Evolutionary conservation across 2,113 vertebrate species (phyloP).

Genomic region (Channa maculata): DNA sequence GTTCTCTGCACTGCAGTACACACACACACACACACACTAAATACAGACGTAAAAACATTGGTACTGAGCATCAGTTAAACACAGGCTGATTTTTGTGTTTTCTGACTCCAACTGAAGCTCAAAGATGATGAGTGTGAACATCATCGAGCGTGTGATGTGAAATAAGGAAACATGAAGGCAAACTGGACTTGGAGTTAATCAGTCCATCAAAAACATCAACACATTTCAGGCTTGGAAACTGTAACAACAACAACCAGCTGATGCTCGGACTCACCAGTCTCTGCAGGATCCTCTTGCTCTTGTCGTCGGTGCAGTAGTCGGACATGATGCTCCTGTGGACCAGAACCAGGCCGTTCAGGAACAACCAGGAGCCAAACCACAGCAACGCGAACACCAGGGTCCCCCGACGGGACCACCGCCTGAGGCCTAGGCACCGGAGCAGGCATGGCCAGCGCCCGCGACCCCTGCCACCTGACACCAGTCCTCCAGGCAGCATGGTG

Average conservation of each 20-base stretch:
- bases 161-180: too few species aligned
- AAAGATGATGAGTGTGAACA: too few species aligned
- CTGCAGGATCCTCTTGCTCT: slow-evolving; percentile 90
- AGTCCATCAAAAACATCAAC: too few species aligned
- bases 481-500: slow-evolving; percentile 55
- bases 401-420: slow-evolving; percentile 81
- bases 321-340: slow-evolving; percentile 88
- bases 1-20: too few species aligned
- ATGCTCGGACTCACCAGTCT: slow-evolving; percentile 86
- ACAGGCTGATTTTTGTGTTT: too few species aligned
- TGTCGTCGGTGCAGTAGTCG: slow-evolving; percentile 92
- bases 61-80: too few species aligned
- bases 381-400: slow-evolving; percentile 83
- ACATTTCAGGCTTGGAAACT: too few species aligned
- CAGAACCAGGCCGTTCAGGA: slow-evolving; percentile 87
- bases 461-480: background rate
- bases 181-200: too few species aligned
- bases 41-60: too few species aligned
- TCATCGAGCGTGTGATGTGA: too few species aligned
- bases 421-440: slow-evolving; percentile 80
- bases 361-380: slow-evolving; percentile 88
- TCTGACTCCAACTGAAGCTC: too few species aligned
- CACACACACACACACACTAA: too few species aligned
- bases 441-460: slow-evolving; percentile 59
- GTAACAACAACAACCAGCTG: background rate